A percentile compares a stretch with the other conserved stretches of the same genome.
Conservation (phyloP, 1,140 invertebrate species). For the Drosophila baimaii region DNA sequence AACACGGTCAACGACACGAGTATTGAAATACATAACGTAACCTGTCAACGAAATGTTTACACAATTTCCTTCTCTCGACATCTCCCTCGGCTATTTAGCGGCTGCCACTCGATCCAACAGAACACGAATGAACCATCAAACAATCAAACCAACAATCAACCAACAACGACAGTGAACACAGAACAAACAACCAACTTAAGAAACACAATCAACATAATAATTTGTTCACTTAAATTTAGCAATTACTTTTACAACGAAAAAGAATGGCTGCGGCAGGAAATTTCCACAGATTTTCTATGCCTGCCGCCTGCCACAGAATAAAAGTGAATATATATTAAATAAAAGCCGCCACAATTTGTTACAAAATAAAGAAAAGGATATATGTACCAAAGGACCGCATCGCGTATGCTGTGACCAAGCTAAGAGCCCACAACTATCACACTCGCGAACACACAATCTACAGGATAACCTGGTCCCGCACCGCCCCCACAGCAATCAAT, state of each 20-base stretch:
- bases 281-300: conserved; percentile 1
- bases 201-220: conserved; percentile 51
- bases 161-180: conserved; percentile 63
- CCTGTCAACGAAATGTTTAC: conserved; percentile 85
- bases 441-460: conserved; percentile 28
- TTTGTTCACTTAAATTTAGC: conserved; percentile 39
- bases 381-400: conserved; percentile 17
- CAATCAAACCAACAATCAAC: conserved; percentile 55
- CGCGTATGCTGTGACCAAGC: conserved; percentile 46
- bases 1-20: conserved; percentile 99
- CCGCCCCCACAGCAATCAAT: conserved; percentile 31
- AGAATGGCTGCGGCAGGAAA: conserved; percentile 2
- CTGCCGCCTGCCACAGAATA: not conserved
- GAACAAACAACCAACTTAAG: conserved; percentile 55
- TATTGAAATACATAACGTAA: conserved; percentile 98
- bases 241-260: conserved; percentile 54
- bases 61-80: conserved; percentile 60
- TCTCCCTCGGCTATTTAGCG: conserved; percentile 11
- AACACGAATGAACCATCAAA: conserved; percentile 36
- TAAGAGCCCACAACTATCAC: conserved; percentile 37
- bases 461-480: conserved; percentile 2
- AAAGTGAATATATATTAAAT: conserved; percentile 8
- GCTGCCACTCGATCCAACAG: conserved; percentile 12
- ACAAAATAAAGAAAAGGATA: conserved; percentile 17
- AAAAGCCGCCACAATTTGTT: conserved; percentile 10